These are phyloP conservation scores for Drosophila dives DNA, from an alignment of 2,888 invertebrate species.

Conservation along the genomic window DNA sequence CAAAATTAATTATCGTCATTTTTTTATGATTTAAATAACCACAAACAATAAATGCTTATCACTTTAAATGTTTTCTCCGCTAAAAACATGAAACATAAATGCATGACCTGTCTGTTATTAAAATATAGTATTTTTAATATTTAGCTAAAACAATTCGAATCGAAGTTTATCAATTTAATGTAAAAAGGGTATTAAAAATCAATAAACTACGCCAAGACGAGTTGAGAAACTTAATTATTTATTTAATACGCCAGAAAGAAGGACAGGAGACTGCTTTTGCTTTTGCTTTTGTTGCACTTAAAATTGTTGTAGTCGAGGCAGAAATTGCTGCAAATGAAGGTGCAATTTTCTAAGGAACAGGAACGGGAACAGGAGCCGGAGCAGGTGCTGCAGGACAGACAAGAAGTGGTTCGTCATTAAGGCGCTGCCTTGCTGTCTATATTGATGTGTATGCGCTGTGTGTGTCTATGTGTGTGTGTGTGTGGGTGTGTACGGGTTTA, in stretches of 20 bases:
- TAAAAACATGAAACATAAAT: not conserved
- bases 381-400: conserved; percentile 59
- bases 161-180: not conserved
- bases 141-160: not conserved
- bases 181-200: conserved; percentile 37
- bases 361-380: conserved; percentile 62
- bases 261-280: conserved; percentile 37
- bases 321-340: conserved; percentile 30
- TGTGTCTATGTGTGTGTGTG: conserved; percentile 3
- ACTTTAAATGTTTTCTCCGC: not conserved
- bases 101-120: not conserved
- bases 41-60: not conserved
- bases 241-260: conserved; percentile 29
- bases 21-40: not conserved
- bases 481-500: conserved; percentile 18
- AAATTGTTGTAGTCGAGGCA: conserved; percentile 10
- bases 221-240: conserved; percentile 65
- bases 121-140: not conserved
- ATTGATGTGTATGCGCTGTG: conserved; percentile 24
- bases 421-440: conserved; percentile 15
- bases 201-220: conserved; percentile 40
- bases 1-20: not conserved
- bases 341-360: conserved; percentile 55
- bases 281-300: conserved; percentile 27
- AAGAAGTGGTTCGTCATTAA: conserved; percentile 42